Percentiles rank a stretch among this genome's conserved stretches.
Conservation (phyloP, 2,113 vertebrate species). For the Petroica traversi region DNA sequence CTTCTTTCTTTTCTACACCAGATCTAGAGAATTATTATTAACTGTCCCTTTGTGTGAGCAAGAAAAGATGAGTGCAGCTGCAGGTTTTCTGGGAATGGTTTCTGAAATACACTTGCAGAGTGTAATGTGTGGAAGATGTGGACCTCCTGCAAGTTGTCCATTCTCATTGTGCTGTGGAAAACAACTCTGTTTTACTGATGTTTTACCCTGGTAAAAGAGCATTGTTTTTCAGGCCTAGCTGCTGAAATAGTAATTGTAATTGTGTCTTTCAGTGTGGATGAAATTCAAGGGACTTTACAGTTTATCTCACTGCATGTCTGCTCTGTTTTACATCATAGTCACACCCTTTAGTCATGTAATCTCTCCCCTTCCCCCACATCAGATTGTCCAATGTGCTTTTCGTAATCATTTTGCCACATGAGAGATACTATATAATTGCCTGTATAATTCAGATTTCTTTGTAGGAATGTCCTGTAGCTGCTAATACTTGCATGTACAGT, state of each 20-base stretch:
- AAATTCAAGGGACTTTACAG: neutral
- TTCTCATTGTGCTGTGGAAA: neutral
- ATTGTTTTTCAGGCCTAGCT: neutral
- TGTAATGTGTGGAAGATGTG: neutral
- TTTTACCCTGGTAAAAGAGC: neutral
- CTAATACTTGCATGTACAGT: neutral
- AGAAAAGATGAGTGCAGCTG: neutral
- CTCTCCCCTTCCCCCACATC: neutral
- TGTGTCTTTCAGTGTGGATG: neutral
- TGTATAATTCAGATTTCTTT: neutral
- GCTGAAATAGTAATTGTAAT: neutral
- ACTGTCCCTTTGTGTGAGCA: neutral
- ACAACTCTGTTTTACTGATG: neutral
- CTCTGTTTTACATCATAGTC: neutral
- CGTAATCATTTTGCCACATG: neutral
- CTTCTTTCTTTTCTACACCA: neutral
- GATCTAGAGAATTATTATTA: neutral
- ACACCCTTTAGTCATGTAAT: neutral
- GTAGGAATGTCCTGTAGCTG: neutral
- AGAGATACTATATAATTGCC: neutral
- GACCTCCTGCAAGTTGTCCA: neutral
- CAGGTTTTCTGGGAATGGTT: neutral
- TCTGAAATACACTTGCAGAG: accelerated
- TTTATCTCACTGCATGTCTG: neutral
- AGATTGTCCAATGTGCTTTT: neutral